A percentile compares a stretch with the other conserved stretches of the same genome.
phyloP scores from a whole-genome alignment of 1,140 invertebrate species.

The Zaprionus lachaisei region DNA sequence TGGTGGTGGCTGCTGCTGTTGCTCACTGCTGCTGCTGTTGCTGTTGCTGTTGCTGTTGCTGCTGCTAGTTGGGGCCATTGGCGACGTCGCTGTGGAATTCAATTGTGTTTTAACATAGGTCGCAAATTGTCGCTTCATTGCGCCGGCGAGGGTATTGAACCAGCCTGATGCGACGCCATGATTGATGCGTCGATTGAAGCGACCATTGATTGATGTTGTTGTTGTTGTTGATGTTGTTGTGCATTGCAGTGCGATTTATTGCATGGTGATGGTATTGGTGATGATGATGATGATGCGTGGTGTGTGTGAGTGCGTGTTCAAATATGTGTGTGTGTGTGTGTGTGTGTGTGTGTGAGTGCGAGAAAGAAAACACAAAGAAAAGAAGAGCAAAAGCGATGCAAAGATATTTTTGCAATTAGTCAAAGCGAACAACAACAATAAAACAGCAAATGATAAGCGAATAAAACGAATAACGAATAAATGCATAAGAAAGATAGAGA shows the following conservation, averaged over 20 bases:
- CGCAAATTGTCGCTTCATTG: conserved; percentile 89
- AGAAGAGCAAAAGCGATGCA: conserved; percentile 48
- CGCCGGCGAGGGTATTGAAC: conserved; percentile 87
- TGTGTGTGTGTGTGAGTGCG: conserved; percentile 13
- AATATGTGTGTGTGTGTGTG: not conserved
- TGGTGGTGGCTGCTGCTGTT: conserved; percentile 43
- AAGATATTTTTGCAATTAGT: conserved; percentile 38
- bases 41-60: conserved; percentile 62
- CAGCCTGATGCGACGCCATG: conserved; percentile 84
- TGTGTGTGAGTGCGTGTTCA: conserved; percentile 7
- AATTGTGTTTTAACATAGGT: conserved; percentile 91
- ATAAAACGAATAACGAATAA: not conserved
- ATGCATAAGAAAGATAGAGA: not conserved
- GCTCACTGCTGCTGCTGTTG: conserved; percentile 56
- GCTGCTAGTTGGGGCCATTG: conserved; percentile 67
- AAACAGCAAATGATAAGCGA: not conserved
- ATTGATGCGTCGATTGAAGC: conserved; percentile 21
- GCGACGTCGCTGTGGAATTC: conserved; percentile 78
- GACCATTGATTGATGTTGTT: conserved; percentile 2
- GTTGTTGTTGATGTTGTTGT: conserved; percentile 4
- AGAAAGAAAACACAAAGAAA: conserved; percentile 45
- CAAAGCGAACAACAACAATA: conserved; percentile 17
- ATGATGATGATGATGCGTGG: conserved; percentile 1
- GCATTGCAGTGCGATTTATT: conserved; percentile 20
- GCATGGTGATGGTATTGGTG: not conserved